A percentile compares a stretch with the other conserved stretches of the same genome.
Conservation (phyloP, 1,140 invertebrate species). For the Charaxes varanes region DNA sequence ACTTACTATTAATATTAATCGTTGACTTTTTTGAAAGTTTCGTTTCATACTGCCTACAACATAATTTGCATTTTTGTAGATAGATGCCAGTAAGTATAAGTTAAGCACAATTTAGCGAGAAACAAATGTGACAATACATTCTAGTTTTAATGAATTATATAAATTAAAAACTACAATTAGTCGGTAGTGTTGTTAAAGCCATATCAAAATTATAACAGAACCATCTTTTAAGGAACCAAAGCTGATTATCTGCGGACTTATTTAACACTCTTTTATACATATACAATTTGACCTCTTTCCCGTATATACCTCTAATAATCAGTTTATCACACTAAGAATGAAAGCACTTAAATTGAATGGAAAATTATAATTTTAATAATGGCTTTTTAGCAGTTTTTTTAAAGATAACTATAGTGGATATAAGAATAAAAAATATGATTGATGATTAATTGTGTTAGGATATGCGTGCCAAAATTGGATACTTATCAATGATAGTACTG, state of each 20-base stretch:
- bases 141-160: constrained; percentile 14
- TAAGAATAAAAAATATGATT: constrained; percentile 1
- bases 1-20: background rate
- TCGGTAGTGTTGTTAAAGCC: background rate
- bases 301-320: too few species aligned
- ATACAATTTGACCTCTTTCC: too few species aligned
- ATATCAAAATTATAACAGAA: too few species aligned
- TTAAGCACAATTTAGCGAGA: constrained; percentile 35
- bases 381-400: too few species aligned
- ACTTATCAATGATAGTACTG: constrained; percentile 34
- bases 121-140: constrained; percentile 56
- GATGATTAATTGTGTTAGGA: too few species aligned
- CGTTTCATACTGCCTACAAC: background rate
- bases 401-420: background rate
- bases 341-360: too few species aligned
- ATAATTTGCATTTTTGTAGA: constrained; percentile 4
- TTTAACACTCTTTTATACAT: too few species aligned
- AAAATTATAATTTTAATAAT: too few species aligned
- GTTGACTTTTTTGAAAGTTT: background rate
- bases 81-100: constrained; percentile 12
- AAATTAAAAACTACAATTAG: background rate
- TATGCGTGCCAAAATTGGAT: constrained; percentile 47
- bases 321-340: too few species aligned
- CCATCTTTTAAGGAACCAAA: too few species aligned
- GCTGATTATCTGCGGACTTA: too few species aligned